These are phyloP conservation scores for Paguma larvata DNA, from an alignment of 2,797 vertebrate genomes.

Conservation along the genomic window DNA sequence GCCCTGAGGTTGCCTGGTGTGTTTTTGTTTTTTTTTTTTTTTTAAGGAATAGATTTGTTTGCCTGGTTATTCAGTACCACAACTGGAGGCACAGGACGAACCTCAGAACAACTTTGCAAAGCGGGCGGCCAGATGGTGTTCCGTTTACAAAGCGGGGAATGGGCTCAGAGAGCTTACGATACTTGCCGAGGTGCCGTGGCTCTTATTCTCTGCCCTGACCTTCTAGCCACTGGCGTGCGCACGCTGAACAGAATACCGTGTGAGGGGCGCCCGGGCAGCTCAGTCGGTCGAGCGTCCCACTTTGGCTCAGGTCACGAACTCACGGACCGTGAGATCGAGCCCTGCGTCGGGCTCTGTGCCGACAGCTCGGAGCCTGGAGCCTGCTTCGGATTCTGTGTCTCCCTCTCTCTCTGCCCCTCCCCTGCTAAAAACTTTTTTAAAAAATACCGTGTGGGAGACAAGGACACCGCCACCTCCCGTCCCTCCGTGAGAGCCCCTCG, in stretches of 20 bases:
- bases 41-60: background rate
- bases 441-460: background rate
- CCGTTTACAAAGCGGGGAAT: background rate
- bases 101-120: background rate
- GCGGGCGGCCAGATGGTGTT: background rate
- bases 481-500: background rate
- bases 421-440: no score
- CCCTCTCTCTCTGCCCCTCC: no score
- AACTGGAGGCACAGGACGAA: background rate
- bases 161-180: background rate
- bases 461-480: no score
- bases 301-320: no score
- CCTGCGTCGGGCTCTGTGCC: no score
- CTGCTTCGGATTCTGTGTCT: no score
- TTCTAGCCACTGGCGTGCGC: background rate
- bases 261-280: no score
- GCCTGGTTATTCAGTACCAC: background rate
- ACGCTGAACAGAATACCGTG: background rate
- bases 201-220: background rate
- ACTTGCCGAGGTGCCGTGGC: background rate
- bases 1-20: background rate
- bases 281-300: no score
- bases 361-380: no score
- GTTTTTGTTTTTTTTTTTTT: background rate
- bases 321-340: no score